Percentiles rank a stretch among this genome's conserved stretches.
phyloP scores from a whole-genome alignment of 2,113 vertebrate genomes.

The Cyprinus carpio region DNA sequence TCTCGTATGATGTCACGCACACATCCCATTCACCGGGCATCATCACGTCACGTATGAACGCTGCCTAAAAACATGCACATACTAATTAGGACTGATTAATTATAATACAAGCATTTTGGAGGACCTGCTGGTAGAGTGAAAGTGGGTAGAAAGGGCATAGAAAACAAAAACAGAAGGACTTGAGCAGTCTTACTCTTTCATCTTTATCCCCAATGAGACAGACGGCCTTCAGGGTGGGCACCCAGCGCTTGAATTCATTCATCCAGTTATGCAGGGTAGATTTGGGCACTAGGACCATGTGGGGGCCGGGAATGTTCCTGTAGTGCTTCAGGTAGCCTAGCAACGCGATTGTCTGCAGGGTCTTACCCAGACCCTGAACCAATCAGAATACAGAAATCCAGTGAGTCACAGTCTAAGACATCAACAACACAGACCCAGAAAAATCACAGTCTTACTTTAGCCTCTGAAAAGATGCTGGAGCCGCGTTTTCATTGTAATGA shows the following conservation, averaged over 20 bases:
- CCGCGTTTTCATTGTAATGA: neutral
- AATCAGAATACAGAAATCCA: conserved; percentile 40
- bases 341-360: conserved; percentile 86
- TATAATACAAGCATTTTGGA: neutral
- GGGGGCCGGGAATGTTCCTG: conserved; percentile 87
- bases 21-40: conserved; percentile 93
- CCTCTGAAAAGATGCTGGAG: neutral
- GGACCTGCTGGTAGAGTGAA: neutral
- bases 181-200: conserved; percentile 77
- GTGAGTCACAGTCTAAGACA: conserved; percentile 31
- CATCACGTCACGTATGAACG: conserved; percentile 90
- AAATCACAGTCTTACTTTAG: neutral
- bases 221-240: conserved; percentile 84
- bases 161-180: neutral
- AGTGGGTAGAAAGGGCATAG: neutral
- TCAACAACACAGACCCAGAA: conserved; percentile 26
- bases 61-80: conserved; percentile 72
- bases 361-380: conserved; percentile 86
- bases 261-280: conserved; percentile 92
- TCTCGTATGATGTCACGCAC: conserved; percentile 89
- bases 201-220: conserved; percentile 90
- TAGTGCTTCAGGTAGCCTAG: conserved; percentile 90
- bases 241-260: conserved; percentile 91
- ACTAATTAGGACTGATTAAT: conserved; percentile 16
- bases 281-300: conserved; percentile 91